These are phyloP conservation scores for Zele albiditarsus DNA, from an alignment of 2,888 invertebrate genomes.

Conservation along the genomic window DNA sequence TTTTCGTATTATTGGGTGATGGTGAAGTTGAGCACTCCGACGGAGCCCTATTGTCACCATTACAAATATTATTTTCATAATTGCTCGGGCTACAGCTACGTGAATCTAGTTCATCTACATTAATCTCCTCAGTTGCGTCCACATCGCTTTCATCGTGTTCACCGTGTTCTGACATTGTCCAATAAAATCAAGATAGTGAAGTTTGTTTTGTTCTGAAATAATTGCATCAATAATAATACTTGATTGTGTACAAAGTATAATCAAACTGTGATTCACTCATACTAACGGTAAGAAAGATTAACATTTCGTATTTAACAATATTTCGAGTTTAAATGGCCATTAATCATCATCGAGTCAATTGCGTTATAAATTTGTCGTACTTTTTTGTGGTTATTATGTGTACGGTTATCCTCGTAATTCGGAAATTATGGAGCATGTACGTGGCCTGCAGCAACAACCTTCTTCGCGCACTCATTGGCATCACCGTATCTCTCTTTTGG, in stretches of 20 bases:
- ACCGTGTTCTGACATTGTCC: conserved; percentile 65
- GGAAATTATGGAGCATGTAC: conserved; percentile 52
- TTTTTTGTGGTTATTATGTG: conserved; percentile 9
- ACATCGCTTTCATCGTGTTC: conserved; percentile 68
- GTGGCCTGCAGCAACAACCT: conserved; percentile 47
- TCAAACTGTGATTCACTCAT: background rate
- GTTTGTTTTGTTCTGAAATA: background rate
- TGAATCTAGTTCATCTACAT: conserved; percentile 69
- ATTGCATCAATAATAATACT: background rate
- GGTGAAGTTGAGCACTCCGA: conserved; percentile 65
- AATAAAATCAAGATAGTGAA: background rate
- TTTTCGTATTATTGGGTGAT: conserved; percentile 59
- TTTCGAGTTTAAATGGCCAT: conserved; percentile 18
- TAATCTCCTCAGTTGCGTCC: conserved; percentile 70
- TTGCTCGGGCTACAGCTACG: conserved; percentile 65
- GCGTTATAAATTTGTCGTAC: background rate
- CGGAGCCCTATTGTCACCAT: conserved; percentile 50
- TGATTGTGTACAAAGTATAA: background rate
- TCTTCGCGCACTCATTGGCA: conserved; percentile 49
- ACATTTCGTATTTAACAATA: background rate
- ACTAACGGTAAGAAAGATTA: background rate
- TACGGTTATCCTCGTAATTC: conserved; percentile 44
- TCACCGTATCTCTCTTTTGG: conserved; percentile 47
- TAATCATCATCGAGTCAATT: background rate
- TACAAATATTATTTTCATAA: conserved; percentile 52